Evolutionary conservation across 2,888 invertebrate genomes (phyloP).

Genomic region (Euproctis similis): DNA sequence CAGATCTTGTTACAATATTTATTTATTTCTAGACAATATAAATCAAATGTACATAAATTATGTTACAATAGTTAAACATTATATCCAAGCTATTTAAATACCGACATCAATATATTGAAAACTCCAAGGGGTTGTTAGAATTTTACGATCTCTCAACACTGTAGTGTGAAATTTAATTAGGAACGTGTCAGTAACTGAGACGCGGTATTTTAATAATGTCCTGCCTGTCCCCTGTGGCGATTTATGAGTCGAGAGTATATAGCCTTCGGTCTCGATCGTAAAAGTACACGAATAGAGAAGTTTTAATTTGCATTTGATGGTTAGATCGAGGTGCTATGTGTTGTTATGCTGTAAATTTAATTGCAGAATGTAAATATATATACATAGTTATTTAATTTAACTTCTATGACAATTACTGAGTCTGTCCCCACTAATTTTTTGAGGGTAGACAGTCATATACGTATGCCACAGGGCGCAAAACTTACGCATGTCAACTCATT

Average conservation of each 20-base stretch:
- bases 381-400: too few relatives aligned
- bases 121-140: slow-evolving; percentile 56
- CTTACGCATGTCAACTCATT: too few relatives aligned
- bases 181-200: slow-evolving; percentile 49
- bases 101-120: slow-evolving; percentile 42
- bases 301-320: slow-evolving; percentile 41
- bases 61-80: slow-evolving; percentile 2
- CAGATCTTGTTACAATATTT: too few relatives aligned
- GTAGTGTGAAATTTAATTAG: slow-evolving; percentile 68
- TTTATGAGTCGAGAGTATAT: slow-evolving; percentile 49
- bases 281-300: slow-evolving; percentile 42
- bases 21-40: too few relatives aligned
- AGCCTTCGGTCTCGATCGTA: slow-evolving; percentile 39
- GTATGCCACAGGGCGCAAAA: too few relatives aligned
- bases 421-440: too few relatives aligned
- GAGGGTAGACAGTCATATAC: too few relatives aligned
- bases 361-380: too few relatives aligned
- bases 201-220: slow-evolving; percentile 65
- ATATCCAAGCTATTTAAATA: slow-evolving; percentile 7
- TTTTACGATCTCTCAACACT: slow-evolving; percentile 51
- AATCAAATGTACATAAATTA: too few relatives aligned
- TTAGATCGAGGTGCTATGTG: slow-evolving; percentile 9
- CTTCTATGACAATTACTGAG: too few relatives aligned
- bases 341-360: too few relatives aligned
- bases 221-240: slow-evolving; percentile 43